These are phyloP conservation scores for Antheraea pernyi DNA, from an alignment of 1,140 invertebrate species.

Conservation along the genomic window DNA sequence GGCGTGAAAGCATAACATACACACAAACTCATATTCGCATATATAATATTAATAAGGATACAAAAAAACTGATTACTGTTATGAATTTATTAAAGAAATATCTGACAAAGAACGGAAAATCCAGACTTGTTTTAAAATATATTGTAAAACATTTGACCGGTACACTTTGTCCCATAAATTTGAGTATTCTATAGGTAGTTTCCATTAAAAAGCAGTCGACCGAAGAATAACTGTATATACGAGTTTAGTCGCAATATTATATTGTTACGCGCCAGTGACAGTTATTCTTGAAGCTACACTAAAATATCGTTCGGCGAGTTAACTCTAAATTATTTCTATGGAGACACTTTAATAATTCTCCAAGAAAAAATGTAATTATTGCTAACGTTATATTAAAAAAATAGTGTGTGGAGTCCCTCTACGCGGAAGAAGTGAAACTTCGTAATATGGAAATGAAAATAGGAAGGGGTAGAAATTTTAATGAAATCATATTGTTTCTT, in stretches of 20 bases:
- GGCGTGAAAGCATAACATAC: too few species aligned
- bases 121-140: not conserved
- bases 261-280: constrained; percentile 42
- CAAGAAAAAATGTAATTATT: too few species aligned
- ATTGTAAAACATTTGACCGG: not conserved
- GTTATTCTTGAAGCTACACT: constrained; percentile 29
- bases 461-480: too few species aligned
- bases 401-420: too few species aligned
- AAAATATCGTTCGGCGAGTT: constrained; percentile 13
- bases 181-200: constrained; percentile 38
- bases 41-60: too few species aligned
- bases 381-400: too few species aligned
- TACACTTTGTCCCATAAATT: constrained; percentile 39
- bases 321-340: constrained; percentile 2
- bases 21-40: too few species aligned
- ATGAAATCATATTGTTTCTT: too few species aligned
- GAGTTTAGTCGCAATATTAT: constrained; percentile 40
- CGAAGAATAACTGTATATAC: constrained; percentile 58
- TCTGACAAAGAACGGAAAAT: not conserved
- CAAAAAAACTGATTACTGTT: too few species aligned
- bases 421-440: too few species aligned
- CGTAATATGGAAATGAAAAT: too few species aligned
- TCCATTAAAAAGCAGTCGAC: constrained; percentile 42
- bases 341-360: too few species aligned
- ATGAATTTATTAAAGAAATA: not conserved